Conservation (phyloP, 2,888 invertebrate genomes). For the Phyllotreta striolata region DNA sequence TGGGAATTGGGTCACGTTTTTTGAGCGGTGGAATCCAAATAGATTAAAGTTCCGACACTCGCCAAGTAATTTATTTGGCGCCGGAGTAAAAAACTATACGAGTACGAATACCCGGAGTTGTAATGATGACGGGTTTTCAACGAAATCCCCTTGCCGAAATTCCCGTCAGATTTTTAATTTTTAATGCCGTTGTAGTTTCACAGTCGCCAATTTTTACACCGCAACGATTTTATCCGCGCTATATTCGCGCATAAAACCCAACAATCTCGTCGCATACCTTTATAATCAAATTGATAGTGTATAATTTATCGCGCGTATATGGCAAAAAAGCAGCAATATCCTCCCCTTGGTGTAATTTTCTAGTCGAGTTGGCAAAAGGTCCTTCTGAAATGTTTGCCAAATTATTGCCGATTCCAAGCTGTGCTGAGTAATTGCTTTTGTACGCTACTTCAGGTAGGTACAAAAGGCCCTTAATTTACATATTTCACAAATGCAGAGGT, state of each 20-base stretch:
- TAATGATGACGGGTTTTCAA: no score
- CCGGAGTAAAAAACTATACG: conserved; percentile 5
- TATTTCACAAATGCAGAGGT: conserved; percentile 16
- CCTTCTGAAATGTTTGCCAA: conserved; percentile 18
- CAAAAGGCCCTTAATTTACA: conserved; percentile 34
- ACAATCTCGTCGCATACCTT: neutral
- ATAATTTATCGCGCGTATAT: conserved; percentile 5
- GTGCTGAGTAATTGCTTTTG: conserved; percentile 27
- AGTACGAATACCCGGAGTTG: neutral
- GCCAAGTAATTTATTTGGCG: conserved; percentile 23
- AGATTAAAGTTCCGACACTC: neutral
- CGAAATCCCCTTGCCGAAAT: no score
- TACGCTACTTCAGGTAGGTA: conserved; percentile 29
- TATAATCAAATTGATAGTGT: conserved; percentile 7
- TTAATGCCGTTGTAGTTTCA: no score
- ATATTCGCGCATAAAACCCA: no score
- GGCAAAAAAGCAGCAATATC: conserved; percentile 8
- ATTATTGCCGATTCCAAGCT: conserved; percentile 23
- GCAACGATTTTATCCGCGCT: no score
- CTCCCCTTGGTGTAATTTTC: conserved; percentile 17
- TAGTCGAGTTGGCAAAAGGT: conserved; percentile 17
- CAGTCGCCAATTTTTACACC: no score
- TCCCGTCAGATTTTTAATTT: no score
- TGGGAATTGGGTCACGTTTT: no score
- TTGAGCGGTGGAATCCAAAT: no score